These are phyloP conservation scores for Rousettus madagascariensis DNA, from an alignment of 2,797 vertebrate species.

Conservation along the genomic window DNA sequence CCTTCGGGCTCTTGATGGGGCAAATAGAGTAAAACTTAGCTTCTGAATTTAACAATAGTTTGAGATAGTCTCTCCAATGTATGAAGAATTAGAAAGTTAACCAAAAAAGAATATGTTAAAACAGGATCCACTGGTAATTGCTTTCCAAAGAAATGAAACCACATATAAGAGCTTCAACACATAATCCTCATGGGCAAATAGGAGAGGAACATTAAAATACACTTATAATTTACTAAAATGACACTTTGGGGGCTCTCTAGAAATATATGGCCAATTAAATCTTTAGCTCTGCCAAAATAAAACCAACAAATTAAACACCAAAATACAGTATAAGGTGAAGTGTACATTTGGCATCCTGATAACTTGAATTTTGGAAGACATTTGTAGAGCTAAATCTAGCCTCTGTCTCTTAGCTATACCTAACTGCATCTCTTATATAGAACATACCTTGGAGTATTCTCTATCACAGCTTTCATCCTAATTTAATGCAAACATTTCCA, in stretches of 20 bases:
- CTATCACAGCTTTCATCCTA: background rate
- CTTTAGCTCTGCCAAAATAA: background rate
- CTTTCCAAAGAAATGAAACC: conserved; percentile 27
- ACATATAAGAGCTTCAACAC: background rate
- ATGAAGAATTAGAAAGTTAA: background rate
- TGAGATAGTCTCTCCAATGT: background rate
- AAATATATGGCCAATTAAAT: background rate
- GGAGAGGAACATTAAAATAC: background rate
- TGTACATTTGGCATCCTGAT: background rate
- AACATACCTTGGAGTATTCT: background rate
- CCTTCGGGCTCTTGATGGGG: background rate
- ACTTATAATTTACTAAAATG: background rate
- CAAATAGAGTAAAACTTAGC: background rate
- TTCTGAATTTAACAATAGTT: background rate
- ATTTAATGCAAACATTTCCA: background rate
- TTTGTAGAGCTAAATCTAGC: background rate
- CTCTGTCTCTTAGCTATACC: background rate
- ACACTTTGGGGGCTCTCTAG: background rate
- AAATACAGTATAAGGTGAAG: background rate
- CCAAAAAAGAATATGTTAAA: background rate
- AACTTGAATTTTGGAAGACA: background rate
- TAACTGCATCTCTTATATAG: background rate
- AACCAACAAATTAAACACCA: background rate
- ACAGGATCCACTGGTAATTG: background rate
- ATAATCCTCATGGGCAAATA: background rate